Base-by-base conservation (phyloP, 23 tunicate genomes). In the Phallusia fumigata region DNA sequence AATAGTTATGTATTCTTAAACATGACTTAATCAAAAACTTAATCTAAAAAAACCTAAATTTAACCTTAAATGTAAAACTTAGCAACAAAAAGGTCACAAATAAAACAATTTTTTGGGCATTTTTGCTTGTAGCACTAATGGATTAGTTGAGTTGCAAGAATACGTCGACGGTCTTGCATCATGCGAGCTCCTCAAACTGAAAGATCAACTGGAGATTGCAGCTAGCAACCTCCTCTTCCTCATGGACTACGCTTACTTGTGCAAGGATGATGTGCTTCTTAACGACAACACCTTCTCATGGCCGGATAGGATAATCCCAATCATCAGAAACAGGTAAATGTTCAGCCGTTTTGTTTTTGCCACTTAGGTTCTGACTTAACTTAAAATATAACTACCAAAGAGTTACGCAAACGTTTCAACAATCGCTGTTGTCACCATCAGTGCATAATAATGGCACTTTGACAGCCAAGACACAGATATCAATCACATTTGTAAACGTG, bases 211-310 rank as follows among this genome's bases (percentile, higher is more conserved):
- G 0, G 87, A 84, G 16, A 81, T 92, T 8, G 97, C 97, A 33
- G 91, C 91, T 13, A 92, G 87, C 45, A 92, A 92, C 74, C 80
- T 92, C 36, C 80, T 92, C 65, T 92, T 92, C 35, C 80, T 92
- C 47, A 92, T 92, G 97, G 97, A 92, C 16, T 92, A 92, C 53
- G 88, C 97, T 13, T 44, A 78, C 49, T 80, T 92, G 31, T 85
- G 75, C 35, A 83, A 92, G 52, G 83, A 83, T 45, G 97, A 92
- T 36, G 75, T 92, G 52, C 82, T 86, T 30, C 79, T 92, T 1
- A 92, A 92, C 72, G 88, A 90, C 18, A 92, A 87, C 87, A 92
- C 97, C 1, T 92, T 92, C 47, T 92, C 97, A 8, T 92, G 97
- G 97, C 97, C 97, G 26, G 88, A 80, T 73, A 47, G 97, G 45